Percentiles rank a stretch among this genome's conserved stretches.
phyloP scores from a whole-genome alignment of 2,888 invertebrate species.

The Heterodera filipjevi region DNA sequence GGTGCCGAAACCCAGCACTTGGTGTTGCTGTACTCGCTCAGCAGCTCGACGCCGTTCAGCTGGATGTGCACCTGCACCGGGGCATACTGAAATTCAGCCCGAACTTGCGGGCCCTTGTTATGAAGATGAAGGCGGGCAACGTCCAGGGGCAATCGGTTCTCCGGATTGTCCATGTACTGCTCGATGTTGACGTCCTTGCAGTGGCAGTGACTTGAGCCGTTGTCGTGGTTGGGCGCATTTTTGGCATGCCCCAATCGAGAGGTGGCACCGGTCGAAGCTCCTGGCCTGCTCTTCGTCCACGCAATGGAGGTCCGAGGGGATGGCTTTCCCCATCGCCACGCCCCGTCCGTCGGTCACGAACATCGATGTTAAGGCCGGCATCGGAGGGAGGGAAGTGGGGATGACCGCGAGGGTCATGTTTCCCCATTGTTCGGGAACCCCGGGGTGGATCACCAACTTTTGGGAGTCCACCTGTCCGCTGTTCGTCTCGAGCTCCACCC shows the following conservation, averaged over 20 bases:
- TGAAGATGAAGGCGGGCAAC: not conserved
- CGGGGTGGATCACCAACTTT: not conserved
- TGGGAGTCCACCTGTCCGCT: not conserved
- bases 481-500: not conserved
- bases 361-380: not conserved
- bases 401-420: not conserved
- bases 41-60: not conserved
- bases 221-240: not conserved
- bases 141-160: not conserved
- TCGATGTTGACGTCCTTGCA: not conserved
- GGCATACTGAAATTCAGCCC: not conserved
- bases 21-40: too few species aligned
- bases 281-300: not conserved
- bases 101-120: not conserved
- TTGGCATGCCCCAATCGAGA: not conserved
- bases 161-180: not conserved
- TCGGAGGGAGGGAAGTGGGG: not conserved
- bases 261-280: not conserved
- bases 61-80: not conserved
- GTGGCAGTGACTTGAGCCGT: not conserved
- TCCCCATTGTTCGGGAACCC: not conserved
- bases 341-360: not conserved
- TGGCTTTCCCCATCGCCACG: not conserved
- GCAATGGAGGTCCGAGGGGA: not conserved
- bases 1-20: not conserved